A percentile compares a stretch with the other conserved stretches of the same genome.
Evolutionary conservation across 2,797 vertebrate species (phyloP).

Genomic region (Microchirus variegatus): DNA sequence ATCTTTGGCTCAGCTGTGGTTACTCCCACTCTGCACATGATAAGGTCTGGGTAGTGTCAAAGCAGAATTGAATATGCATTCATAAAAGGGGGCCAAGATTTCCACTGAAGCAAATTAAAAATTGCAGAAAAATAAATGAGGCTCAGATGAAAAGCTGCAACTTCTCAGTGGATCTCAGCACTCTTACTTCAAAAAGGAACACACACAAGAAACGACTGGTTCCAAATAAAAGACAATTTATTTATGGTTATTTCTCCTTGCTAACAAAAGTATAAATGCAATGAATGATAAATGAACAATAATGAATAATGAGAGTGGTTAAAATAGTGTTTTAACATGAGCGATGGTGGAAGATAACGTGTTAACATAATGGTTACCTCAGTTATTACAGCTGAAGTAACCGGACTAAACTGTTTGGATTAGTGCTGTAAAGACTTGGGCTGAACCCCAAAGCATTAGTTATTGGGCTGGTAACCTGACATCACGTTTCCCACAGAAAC

Average conservation of each 20-base stretch:
- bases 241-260: neutral
- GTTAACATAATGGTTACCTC: neutral
- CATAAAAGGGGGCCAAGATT: no score
- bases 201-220: neutral
- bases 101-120: no score
- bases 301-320: neutral
- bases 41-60: no score
- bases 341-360: neutral
- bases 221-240: neutral
- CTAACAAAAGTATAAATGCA: neutral
- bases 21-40: no score
- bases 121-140: no score
- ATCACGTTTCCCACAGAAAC: neutral
- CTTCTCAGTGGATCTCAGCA: neutral
- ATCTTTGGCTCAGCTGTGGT: slow-evolving; percentile 4
- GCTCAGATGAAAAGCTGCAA: neutral
- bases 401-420: slow-evolving; percentile 1
- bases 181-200: neutral
- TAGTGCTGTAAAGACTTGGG: slow-evolving; percentile 1
- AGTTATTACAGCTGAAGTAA: neutral
- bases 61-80: no score
- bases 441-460: slow-evolving; percentile 1
- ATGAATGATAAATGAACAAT: neutral
- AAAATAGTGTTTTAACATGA: neutral
- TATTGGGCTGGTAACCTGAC: neutral